phyloP scores from a whole-genome alignment of 2,888 invertebrate genomes.

The Palloptera scutellata region DNA sequence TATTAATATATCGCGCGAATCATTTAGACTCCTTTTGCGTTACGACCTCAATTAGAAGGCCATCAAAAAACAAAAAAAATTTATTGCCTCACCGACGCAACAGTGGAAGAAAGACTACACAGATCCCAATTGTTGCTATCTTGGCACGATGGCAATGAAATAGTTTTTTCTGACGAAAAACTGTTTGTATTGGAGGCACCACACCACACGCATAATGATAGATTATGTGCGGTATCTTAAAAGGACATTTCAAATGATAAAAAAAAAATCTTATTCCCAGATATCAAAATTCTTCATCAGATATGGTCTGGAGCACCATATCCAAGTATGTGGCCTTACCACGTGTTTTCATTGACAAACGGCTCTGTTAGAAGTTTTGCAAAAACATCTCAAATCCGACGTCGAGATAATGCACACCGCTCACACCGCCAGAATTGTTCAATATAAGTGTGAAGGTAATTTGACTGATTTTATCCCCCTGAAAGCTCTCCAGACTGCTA shows the following conservation, averaged over 20 bases:
- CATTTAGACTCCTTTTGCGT: background rate
- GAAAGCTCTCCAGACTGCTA: slow-evolving; percentile 1
- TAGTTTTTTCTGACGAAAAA: slow-evolving; percentile 8
- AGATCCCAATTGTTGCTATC: background rate
- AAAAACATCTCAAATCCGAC: background rate
- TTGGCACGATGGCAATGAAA: slow-evolving; percentile 1
- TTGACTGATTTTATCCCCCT: slow-evolving; percentile 1
- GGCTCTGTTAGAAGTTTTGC: background rate
- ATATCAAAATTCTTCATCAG: background rate
- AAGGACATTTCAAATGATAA: background rate
- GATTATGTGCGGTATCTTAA: background rate
- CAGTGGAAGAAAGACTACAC: background rate
- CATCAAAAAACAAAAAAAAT: background rate
- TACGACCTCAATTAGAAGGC: background rate
- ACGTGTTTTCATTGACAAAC: no score
- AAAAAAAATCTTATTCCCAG: background rate
- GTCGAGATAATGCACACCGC: background rate
- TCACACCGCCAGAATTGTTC: background rate
- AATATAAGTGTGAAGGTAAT: background rate
- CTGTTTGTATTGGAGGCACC: background rate
- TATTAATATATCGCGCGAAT: background rate
- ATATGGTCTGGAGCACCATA: background rate
- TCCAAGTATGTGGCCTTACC: no score
- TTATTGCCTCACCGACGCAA: background rate
- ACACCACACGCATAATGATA: background rate